These are phyloP conservation scores for Drosophila koepferae DNA, from an alignment of 2,888 invertebrate species.

Conservation along the genomic window DNA sequence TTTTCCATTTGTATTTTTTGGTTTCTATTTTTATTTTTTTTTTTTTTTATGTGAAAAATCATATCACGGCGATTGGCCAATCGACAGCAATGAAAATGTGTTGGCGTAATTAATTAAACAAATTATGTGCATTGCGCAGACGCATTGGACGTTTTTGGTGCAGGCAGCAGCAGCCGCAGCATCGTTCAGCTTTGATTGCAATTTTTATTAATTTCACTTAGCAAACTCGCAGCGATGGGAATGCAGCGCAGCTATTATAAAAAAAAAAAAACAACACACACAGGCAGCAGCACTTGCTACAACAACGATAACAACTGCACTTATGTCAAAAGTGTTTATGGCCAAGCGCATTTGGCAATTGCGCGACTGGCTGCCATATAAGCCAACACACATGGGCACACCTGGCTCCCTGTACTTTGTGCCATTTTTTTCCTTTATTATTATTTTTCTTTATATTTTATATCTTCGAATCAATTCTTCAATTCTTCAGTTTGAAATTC, in stretches of 20 bases:
- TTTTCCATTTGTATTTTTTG: slow-evolving; percentile 36
- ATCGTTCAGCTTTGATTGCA: slow-evolving; percentile 52
- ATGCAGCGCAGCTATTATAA: slow-evolving; percentile 54
- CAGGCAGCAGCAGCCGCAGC: slow-evolving; percentile 41
- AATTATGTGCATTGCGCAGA: slow-evolving; percentile 81
- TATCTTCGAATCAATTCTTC: slow-evolving; percentile 44
- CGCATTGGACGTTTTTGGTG: slow-evolving; percentile 80
- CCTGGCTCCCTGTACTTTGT: slow-evolving; percentile 71
- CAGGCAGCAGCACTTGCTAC: slow-evolving; percentile 23
- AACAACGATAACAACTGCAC: slow-evolving; percentile 18
- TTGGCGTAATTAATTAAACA: slow-evolving; percentile 79
- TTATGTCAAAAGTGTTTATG: slow-evolving; percentile 71
- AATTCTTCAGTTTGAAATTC: slow-evolving; percentile 43
- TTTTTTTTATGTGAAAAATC: slow-evolving; percentile 75
- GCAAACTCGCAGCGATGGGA: slow-evolving; percentile 57
- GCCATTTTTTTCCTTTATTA: slow-evolving; percentile 50
- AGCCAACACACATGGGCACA: slow-evolving; percentile 63
- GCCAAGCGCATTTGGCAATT: slow-evolving; percentile 69
- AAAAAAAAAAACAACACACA: slow-evolving; percentile 33
- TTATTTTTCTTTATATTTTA: background rate
- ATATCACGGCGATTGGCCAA: slow-evolving; percentile 66
- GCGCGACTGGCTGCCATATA: slow-evolving; percentile 60
- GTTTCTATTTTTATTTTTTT: slow-evolving; percentile 7
- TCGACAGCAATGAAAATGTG: slow-evolving; percentile 75
- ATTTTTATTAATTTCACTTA: slow-evolving; percentile 81